These are phyloP conservation scores for Leucophenga varia DNA, from an alignment of 1,140 invertebrate genomes.

Conservation along the genomic window DNA sequence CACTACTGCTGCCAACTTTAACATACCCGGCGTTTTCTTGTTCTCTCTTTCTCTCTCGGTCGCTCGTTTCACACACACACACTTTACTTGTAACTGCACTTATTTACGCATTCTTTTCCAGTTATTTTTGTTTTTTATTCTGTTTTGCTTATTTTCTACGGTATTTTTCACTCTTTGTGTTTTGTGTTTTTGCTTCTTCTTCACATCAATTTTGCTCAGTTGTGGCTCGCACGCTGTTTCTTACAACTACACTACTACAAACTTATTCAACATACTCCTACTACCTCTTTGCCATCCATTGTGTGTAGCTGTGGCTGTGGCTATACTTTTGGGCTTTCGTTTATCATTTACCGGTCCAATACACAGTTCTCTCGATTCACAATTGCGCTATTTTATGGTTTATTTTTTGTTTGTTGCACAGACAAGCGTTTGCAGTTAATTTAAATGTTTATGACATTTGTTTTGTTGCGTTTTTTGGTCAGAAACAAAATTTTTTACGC, in stretches of 20 bases:
- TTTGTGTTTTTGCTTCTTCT: slow-evolving; percentile 19
- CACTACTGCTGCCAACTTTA: slow-evolving; percentile 15
- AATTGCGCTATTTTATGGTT: not conserved
- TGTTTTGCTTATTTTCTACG: not conserved
- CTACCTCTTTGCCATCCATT: slow-evolving; percentile 27
- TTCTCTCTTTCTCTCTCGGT: too few relatives aligned
- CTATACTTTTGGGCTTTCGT: slow-evolving; percentile 21
- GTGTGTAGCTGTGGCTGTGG: slow-evolving; percentile 10
- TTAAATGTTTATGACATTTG: slow-evolving; percentile 13
- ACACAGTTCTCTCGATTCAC: not conserved
- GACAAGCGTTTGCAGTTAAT: not conserved
- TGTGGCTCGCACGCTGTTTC: slow-evolving; percentile 31
- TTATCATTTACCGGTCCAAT: slow-evolving; percentile 19
- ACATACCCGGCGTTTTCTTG: slow-evolving; percentile 29
- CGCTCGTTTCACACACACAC: slow-evolving; percentile 1
- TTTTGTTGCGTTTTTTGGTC: slow-evolving; percentile 17
- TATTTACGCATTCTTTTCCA: slow-evolving; percentile 12
- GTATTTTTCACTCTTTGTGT: slow-evolving; percentile 6
- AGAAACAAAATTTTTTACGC: slow-evolving; percentile 24
- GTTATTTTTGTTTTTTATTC: too few relatives aligned
- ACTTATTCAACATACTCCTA: slow-evolving; percentile 36
- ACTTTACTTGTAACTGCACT: slow-evolving; percentile 13
- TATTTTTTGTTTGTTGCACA: not conserved
- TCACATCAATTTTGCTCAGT: slow-evolving; percentile 15
- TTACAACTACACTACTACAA: slow-evolving; percentile 44